Evolutionary conservation across 53 echinoderm and acorn worm genomes (phyloP).

Genomic region (Echinometra lucunter): DNA sequence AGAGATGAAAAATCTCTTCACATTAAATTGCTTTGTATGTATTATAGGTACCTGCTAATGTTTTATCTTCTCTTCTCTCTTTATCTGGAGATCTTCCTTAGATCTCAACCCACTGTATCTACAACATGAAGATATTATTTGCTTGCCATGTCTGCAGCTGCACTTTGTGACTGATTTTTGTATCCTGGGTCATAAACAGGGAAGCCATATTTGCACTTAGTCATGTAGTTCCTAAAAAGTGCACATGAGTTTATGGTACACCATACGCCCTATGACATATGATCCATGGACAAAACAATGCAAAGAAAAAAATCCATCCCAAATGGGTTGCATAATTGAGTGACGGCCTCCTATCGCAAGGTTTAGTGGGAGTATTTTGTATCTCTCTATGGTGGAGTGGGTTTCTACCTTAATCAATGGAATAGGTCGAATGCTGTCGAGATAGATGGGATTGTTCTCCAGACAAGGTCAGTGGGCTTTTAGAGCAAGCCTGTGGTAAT

Average conservation of each 20-base stretch:
- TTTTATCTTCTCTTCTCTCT: no score
- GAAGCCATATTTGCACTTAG: no score
- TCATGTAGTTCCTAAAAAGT: no score
- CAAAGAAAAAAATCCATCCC: neutral
- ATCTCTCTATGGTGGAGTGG: neutral
- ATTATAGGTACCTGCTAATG: no score
- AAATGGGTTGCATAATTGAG: slow-evolving; percentile 12
- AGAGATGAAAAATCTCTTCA: no score
- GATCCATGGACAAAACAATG: neutral
- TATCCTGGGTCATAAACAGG: no score
- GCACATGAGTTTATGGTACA: neutral
- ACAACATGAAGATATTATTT: no score
- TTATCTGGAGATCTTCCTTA: no score
- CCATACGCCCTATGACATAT: neutral
- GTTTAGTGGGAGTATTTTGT: neutral
- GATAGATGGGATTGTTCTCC: neutral
- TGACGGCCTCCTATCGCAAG: slow-evolving; percentile 8
- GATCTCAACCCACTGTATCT: no score
- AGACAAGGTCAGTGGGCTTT: neutral
- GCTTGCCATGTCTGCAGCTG: no score
- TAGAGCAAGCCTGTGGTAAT: neutral
- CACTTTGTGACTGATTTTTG: no score
- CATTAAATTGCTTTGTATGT: no score
- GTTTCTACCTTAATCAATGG: slow-evolving; percentile 15
- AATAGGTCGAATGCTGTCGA: neutral